Evolutionary conservation across 2,797 vertebrate species (phyloP).

Genomic region (Echiichthys vipera): DNA sequence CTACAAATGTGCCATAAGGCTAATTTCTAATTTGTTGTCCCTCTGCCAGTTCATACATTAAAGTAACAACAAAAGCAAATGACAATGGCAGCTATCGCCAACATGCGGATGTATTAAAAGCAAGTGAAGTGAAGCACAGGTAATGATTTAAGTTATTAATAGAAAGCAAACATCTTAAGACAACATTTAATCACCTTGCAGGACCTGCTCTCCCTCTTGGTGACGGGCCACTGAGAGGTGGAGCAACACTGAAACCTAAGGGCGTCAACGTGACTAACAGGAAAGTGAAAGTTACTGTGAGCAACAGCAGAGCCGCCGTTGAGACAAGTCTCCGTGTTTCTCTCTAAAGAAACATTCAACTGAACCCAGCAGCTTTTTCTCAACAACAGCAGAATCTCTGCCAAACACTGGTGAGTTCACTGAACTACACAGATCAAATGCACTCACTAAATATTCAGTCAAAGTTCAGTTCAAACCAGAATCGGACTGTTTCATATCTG

Average conservation of each 20-base stretch:
- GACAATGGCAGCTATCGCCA: too few relatives aligned
- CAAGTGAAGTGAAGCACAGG: too few relatives aligned
- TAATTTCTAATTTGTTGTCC: too few relatives aligned
- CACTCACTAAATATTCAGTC: not conserved
- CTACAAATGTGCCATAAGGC: too few relatives aligned
- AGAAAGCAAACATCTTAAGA: too few relatives aligned
- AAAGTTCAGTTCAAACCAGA: not conserved
- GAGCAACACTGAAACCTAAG: not conserved
- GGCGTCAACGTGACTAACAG: too few relatives aligned
- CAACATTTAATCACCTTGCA: too few relatives aligned
- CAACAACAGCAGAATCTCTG: not conserved
- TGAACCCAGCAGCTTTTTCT: not conserved
- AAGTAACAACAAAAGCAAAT: too few relatives aligned
- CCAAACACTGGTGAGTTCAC: slow-evolving; percentile 27
- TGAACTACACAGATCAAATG: not conserved
- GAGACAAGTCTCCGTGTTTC: not conserved
- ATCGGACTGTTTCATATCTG: too few relatives aligned
- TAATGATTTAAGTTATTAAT: too few relatives aligned
- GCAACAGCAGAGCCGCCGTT: not conserved
- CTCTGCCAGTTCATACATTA: too few relatives aligned
- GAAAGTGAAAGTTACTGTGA: not conserved
- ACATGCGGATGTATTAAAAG: too few relatives aligned
- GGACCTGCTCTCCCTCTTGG: not conserved
- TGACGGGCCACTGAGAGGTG: not conserved
- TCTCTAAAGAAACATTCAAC: not conserved